Evolutionary conservation across 2,797 vertebrate species (phyloP), one percentile per base, ranked within the genome.

Genomic region (Aulostomus chinensis): DNA sequence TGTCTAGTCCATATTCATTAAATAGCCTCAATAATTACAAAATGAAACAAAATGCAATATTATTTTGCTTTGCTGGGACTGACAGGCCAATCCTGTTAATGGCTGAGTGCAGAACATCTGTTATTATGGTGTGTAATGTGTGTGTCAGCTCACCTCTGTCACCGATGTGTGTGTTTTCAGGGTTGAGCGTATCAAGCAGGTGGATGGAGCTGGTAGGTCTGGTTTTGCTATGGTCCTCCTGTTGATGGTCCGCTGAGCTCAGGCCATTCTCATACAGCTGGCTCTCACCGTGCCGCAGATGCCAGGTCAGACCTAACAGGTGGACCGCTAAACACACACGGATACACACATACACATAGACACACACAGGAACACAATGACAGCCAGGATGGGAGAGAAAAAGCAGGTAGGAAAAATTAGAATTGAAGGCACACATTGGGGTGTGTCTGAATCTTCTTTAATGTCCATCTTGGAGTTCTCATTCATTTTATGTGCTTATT

Each of bases 241-340:
- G 92, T 57, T 92, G 92, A 84, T 90, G 90, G 73, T 89, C 93
- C 47, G 92, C 92, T 40, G 94, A 94, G 86, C 93, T 95, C 83
- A 97, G 84, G 70, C 95, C 95, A 14, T 97, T 96, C 85, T 96
- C 96, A 71, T 96, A 98, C 57, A 97, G 92, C 80, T 95, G 93
- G 76, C 92, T 93, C 85, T 95, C 94, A 30, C 94, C 92, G 43
- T 95, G 94, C 73, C 94, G 94, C 49, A 98, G 92, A 58, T 96
- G 96, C 96, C 96, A 98, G 78, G 95, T 97, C 91, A 98, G 90
- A 81, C 95, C 96, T 85, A 97, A 95, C 92, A 98, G 92, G 91
- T 97, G 96, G 73, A 97, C 95, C 87, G 93, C 95, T 98, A 80
- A 41, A 48, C 29, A 52, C 43, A 50, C 43, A 30, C 47, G 29